These are phyloP conservation scores for Drosophila azteca DNA, from an alignment of 1,140 invertebrate species.

Conservation along the genomic window DNA sequence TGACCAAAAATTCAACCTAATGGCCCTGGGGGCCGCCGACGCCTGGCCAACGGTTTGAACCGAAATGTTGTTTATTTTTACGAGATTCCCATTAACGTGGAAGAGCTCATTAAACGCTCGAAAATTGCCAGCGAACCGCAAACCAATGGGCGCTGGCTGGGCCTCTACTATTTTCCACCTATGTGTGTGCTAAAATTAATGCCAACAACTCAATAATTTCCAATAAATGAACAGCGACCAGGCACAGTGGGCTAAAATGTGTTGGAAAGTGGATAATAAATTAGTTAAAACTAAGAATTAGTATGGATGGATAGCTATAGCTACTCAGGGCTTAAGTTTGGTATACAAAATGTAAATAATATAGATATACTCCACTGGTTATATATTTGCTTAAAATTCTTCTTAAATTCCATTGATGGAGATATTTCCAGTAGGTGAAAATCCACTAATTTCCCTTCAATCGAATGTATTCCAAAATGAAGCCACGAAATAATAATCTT, in stretches of 20 bases:
- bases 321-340: too few relatives aligned
- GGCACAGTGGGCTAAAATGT: slow-evolving; percentile 26
- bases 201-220: slow-evolving; percentile 54
- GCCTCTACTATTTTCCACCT: slow-evolving; percentile 26
- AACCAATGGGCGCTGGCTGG: slow-evolving; percentile 11
- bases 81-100: slow-evolving; percentile 37
- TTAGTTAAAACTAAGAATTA: too few relatives aligned
- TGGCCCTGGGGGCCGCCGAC: neutral
- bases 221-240: slow-evolving; percentile 44
- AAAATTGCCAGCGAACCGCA: slow-evolving; percentile 42
- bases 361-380: too few relatives aligned
- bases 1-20: slow-evolving; percentile 29
- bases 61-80: slow-evolving; percentile 52
- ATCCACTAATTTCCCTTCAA: too few relatives aligned
- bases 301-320: too few relatives aligned
- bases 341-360: too few relatives aligned
- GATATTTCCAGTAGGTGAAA: too few relatives aligned
- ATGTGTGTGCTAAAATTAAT: slow-evolving; percentile 41
- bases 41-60: too few relatives aligned
- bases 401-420: too few relatives aligned
- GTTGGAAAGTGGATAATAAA: neutral
- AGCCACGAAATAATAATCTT: too few relatives aligned
- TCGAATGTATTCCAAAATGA: too few relatives aligned
- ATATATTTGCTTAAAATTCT: too few relatives aligned
- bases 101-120: slow-evolving; percentile 41